Conservation (phyloP, 2,888 invertebrate genomes). For the Uropetala carovei region DNA sequence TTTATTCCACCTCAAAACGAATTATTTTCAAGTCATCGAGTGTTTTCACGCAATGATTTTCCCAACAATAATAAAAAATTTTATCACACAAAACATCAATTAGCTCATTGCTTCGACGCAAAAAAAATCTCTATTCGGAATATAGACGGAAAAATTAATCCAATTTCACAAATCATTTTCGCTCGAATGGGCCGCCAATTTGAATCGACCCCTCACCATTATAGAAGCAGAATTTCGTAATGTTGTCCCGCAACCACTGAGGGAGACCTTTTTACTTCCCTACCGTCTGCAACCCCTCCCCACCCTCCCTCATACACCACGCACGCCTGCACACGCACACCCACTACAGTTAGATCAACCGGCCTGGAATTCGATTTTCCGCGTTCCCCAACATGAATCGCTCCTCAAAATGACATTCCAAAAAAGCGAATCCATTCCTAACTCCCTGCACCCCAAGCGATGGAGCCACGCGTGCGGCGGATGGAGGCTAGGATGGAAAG, state of each 20-base stretch:
- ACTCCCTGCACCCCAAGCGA: too few relatives aligned
- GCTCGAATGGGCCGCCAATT: slow-evolving; percentile 55
- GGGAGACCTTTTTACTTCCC: background rate
- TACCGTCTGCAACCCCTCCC: background rate
- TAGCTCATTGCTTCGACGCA: too few relatives aligned
- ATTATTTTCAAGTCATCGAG: too few relatives aligned
- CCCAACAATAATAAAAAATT: too few relatives aligned
- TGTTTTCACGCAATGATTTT: too few relatives aligned
- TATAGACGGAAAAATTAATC: slow-evolving; percentile 9
- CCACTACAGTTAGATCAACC: slow-evolving; percentile 58
- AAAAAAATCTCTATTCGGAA: too few relatives aligned
- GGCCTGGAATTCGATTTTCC: slow-evolving; percentile 58
- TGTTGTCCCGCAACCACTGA: slow-evolving; percentile 19
- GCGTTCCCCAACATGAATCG: slow-evolving; percentile 62
- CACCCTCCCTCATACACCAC: background rate
- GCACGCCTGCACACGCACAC: background rate
- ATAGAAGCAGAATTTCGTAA: slow-evolving; percentile 46
- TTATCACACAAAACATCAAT: too few relatives aligned
- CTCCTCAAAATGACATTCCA: slow-evolving; percentile 56
- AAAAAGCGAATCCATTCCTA: background rate
- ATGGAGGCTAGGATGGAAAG: background rate
- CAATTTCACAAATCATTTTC: slow-evolving; percentile 43
- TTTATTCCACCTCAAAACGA: too few relatives aligned
- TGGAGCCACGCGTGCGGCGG: background rate
- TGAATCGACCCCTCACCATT: slow-evolving; percentile 42